These are phyloP conservation scores for Mechanitis mazaeus DNA, from an alignment of 2,888 invertebrate species.

Conservation along the genomic window DNA sequence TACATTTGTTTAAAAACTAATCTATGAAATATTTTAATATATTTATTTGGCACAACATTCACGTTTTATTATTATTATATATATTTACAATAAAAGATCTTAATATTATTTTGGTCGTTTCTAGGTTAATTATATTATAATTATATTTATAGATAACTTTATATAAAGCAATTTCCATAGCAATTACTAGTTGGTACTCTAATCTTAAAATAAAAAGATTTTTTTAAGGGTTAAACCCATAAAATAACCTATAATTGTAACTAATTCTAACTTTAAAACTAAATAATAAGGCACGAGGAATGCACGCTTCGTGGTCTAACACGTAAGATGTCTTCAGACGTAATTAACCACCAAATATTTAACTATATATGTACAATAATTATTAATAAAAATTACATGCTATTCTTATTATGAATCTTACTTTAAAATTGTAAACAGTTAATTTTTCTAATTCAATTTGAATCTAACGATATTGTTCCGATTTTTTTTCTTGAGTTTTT, in stretches of 20 bases:
- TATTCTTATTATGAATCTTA: not conserved
- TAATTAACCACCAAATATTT: not conserved
- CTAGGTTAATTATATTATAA: not conserved
- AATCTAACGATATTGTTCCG: not conserved
- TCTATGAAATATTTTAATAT: conserved; percentile 13
- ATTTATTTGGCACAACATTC: conserved; percentile 53
- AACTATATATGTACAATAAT: not conserved
- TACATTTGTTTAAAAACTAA: not conserved
- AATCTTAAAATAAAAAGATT: not conserved
- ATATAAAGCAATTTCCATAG: conserved; percentile 4
- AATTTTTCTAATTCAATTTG: not conserved
- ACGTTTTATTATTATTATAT: conserved; percentile 32
- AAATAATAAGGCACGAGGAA: conserved; percentile 68
- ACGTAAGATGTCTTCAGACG: not conserved
- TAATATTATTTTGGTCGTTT: conserved; percentile 9
- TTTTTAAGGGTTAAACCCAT: conserved; percentile 22
- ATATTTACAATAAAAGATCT: conserved; percentile 34
- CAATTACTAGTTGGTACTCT: not conserved
- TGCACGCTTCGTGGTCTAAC: conserved; percentile 44
- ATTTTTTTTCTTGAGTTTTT: conserved; percentile 3
- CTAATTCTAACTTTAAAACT: not conserved
- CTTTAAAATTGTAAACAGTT: not conserved
- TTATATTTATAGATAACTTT: not conserved
- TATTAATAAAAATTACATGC: not conserved
- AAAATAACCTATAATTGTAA: conserved; percentile 12